Evolutionary conservation across 2,113 vertebrate species (phyloP).

Genomic region (Thryonomys swinderianus): DNA sequence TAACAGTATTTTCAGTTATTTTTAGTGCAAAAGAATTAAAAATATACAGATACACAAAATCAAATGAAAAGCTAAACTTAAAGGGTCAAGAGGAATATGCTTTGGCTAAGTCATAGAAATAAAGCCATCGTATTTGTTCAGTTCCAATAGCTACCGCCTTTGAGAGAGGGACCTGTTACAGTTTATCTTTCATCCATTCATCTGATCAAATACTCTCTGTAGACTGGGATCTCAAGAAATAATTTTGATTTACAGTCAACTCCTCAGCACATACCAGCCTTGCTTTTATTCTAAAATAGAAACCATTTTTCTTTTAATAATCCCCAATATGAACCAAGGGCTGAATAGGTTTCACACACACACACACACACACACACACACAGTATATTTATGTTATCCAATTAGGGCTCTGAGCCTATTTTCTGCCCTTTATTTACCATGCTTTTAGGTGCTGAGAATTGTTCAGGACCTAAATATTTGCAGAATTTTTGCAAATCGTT

Average conservation of each 20-base stretch:
- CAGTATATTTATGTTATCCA: not conserved
- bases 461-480: not conserved
- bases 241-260: conserved; percentile 1
- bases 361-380: no score
- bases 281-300: not conserved
- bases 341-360: not conserved
- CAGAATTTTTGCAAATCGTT: conserved; percentile 22
- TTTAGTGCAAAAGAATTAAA: conserved; percentile 27
- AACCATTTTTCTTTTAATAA: not conserved
- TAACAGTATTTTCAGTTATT: not conserved
- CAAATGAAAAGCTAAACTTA: conserved; percentile 23
- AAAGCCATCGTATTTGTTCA: not conserved
- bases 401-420: not conserved
- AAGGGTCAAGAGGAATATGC: not conserved
- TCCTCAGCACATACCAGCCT: not conserved
- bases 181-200: not conserved
- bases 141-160: not conserved
- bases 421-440: not conserved
- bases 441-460: not conserved
- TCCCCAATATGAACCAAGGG: not conserved
- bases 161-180: not conserved
- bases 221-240: conserved; percentile 13
- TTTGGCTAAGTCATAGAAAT: not conserved
- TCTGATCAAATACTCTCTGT: not conserved
- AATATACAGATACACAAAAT: conserved; percentile 20